Conservation (phyloP, 2,888 invertebrate genomes). For the Drosophila maculinotata region DNA sequence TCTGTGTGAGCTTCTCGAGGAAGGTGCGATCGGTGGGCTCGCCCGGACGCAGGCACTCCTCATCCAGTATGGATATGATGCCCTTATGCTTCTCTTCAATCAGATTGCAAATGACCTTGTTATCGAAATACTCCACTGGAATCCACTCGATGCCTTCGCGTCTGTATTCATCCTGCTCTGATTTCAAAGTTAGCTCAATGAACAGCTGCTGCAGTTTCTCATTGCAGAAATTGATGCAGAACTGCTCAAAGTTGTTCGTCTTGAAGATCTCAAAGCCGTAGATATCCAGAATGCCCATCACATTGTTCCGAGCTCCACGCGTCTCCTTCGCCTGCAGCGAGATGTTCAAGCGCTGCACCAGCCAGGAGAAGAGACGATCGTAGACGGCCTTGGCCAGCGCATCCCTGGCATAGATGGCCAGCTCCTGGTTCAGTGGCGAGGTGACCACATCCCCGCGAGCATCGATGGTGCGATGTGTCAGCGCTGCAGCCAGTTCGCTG, state of each 20-base stretch:
- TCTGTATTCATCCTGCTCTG: slow-evolving; percentile 96
- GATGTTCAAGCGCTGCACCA: slow-evolving; percentile 92
- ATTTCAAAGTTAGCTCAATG: slow-evolving; percentile 95
- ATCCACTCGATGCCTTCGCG: slow-evolving; percentile 97
- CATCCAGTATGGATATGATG: slow-evolving; percentile 94
- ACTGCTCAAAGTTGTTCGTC: slow-evolving; percentile 92
- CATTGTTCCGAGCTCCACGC: slow-evolving; percentile 86
- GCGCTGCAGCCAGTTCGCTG: slow-evolving; percentile 88
- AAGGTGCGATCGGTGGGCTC: slow-evolving; percentile 93
- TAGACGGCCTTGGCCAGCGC: slow-evolving; percentile 96
- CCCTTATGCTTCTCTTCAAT: slow-evolving; percentile 96
- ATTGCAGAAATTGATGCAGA: slow-evolving; percentile 98
- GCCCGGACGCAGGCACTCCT: slow-evolving; percentile 96
- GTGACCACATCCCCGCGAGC: slow-evolving; percentile 93
- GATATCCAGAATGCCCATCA: slow-evolving; percentile 96
- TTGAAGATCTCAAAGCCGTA: slow-evolving; percentile 98
- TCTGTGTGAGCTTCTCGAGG: slow-evolving; percentile 91
- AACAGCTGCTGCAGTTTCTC: slow-evolving; percentile 97
- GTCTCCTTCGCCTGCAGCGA: slow-evolving; percentile 88
- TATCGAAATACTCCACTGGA: slow-evolving; percentile 95
- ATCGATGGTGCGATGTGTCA: slow-evolving; percentile 94
- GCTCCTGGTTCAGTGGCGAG: slow-evolving; percentile 92
- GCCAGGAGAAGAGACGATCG: slow-evolving; percentile 95
- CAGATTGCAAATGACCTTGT: slow-evolving; percentile 96
- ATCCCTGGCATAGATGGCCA: slow-evolving; percentile 94